These are phyloP conservation scores for Acleris emargana DNA, from an alignment of 2,888 invertebrate species.

Conservation along the genomic window DNA sequence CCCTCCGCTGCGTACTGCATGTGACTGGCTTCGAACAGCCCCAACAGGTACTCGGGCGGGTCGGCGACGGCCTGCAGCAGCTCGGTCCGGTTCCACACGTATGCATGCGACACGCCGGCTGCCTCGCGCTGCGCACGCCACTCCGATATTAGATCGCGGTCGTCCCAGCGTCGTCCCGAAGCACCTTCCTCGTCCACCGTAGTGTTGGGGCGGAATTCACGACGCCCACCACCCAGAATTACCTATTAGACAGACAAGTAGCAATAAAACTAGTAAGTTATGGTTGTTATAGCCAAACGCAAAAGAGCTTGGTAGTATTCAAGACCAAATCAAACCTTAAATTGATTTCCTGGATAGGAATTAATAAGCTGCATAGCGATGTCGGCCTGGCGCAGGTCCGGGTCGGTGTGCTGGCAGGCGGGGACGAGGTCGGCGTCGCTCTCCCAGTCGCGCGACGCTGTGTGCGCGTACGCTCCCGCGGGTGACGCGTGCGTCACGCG, in stretches of 20 bases:
- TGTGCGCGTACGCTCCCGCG: constrained; percentile 87
- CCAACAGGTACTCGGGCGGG: constrained; percentile 85
- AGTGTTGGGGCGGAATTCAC: constrained; percentile 84
- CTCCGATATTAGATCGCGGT: constrained; percentile 85
- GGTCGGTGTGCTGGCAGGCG: constrained; percentile 53
- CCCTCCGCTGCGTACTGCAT: constrained; percentile 84
- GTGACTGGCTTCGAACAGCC: constrained; percentile 85
- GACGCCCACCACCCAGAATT: constrained; percentile 89
- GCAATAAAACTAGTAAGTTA: neutral
- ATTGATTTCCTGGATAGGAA: constrained; percentile 84
- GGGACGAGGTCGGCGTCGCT: constrained; percentile 82
- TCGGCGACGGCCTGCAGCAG: constrained; percentile 65
- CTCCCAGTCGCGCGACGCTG: constrained; percentile 89
- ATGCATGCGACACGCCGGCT: constrained; percentile 65
- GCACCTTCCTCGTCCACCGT: constrained; percentile 79
- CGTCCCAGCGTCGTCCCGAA: constrained; percentile 80
- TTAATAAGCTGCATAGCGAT: constrained; percentile 88
- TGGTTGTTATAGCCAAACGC: neutral
- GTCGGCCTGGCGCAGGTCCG: constrained; percentile 80
- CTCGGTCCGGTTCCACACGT: constrained; percentile 84
- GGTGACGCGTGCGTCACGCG: constrained; percentile 92
- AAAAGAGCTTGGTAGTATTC: neutral
- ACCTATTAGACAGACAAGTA: constrained; percentile 68
- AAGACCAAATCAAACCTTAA: constrained; percentile 78
- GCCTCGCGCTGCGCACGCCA: constrained; percentile 83